Base-by-base conservation (phyloP, 1,140 invertebrate genomes). In the Trichonephila clavipes region DNA sequence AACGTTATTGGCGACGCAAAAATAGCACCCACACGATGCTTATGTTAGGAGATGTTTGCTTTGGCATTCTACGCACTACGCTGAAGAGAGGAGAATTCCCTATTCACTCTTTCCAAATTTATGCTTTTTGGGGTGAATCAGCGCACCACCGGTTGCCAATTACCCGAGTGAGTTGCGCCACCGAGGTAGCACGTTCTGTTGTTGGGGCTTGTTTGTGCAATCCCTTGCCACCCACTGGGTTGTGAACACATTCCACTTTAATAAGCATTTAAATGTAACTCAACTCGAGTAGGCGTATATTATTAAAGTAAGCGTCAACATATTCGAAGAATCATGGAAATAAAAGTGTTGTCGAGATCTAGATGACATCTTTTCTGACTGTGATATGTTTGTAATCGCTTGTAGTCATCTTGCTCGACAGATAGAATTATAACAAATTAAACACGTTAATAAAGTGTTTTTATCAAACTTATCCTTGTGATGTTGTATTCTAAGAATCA, bases 111-210 rank as follows among this genome's bases (percentile, higher is more conserved):
- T 72, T 72, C 69, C 69, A 72, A 72, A 72, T 72, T 72, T 72
- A 72, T 72, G 69, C 69, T 72, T 72, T 72, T 72, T 28, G 18
- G 86, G 61, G 28, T 88, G 61, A 88, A 64, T 88, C 62, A 66
- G 34, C 24, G 62, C 86, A 7, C 44, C 86, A 64, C 86, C 86
- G 62, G 86, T 88, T 88, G 86, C 86, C 86, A 88, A 88, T 88
- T 88, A 88, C 59, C 62, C 18, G 24, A 86, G 58, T 58, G 21
- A 19, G 24, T 88, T 88, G 59, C 86, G 62, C 24, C 59, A 88
- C 81, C 19, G 44, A 51, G 44, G 44, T 51, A 51, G 44, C 44
- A 51, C 8, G 14, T 83, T 44, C 40, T 51, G 51, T 51, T n/a
- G 81, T 83, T 83, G 40, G 81, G 40, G 18, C 40, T 18, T 58